Evolutionary conservation across 1,140 invertebrate genomes (phyloP).

Genomic region (Caligus rogercresseyi): DNA sequence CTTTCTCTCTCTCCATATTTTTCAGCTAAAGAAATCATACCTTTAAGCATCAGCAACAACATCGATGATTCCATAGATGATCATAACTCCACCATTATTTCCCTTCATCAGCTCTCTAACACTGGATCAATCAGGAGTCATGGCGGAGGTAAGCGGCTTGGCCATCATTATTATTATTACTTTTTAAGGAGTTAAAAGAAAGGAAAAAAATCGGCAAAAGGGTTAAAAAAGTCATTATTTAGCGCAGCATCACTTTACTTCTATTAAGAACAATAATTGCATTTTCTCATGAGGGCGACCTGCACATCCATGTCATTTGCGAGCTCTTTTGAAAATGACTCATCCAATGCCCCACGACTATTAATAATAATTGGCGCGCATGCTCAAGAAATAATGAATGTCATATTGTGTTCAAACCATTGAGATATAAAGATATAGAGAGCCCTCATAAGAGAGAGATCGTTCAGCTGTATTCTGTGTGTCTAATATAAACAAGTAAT

Average conservation of each 20-base stretch:
- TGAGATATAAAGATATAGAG: no score
- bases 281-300: no score
- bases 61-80: neutral
- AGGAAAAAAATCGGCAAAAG: neutral
- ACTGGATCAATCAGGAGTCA: neutral
- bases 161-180: neutral
- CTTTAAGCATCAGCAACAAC: neutral
- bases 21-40: neutral
- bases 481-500: no score
- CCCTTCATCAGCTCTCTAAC: neutral
- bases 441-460: no score
- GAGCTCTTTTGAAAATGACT: no score
- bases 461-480: no score
- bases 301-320: no score
- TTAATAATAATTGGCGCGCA: no score
- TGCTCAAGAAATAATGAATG: no score
- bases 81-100: neutral
- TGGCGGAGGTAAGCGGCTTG: neutral
- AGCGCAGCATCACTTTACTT: neutral
- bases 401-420: no score
- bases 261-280: neutral
- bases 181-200: neutral
- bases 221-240: neutral
- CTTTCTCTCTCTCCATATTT: no score
- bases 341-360: no score